Evolutionary conservation across 53 echinoderm and acorn worm genomes (phyloP).

Genomic region (Pentamera pediparva): DNA sequence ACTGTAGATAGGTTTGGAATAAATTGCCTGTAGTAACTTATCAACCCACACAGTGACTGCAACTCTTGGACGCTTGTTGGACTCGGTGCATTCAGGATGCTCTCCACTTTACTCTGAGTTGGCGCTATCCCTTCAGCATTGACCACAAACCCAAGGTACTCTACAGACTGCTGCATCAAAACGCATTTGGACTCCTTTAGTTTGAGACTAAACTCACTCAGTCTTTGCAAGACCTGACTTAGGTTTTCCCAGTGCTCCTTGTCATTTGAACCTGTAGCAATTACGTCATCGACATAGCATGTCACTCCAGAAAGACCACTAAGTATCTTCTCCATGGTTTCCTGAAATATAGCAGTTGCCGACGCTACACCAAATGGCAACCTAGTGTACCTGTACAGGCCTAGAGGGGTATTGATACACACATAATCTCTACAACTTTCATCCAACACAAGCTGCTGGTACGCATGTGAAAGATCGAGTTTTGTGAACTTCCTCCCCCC

Average conservation of each 20-base stretch:
- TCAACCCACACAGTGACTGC: slow-evolving; percentile 21
- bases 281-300: slow-evolving; percentile 33
- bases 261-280: slow-evolving; percentile 14
- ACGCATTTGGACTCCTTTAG: slow-evolving; percentile 20
- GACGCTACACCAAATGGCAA: slow-evolving; percentile 20
- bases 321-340: slow-evolving; percentile 30
- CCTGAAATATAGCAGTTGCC: slow-evolving; percentile 41
- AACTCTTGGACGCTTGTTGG: slow-evolving; percentile 24
- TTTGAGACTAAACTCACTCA: slow-evolving; percentile 7
- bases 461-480: slow-evolving; percentile 39
- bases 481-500: slow-evolving; percentile 34
- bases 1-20: slow-evolving; percentile 12
- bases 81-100: slow-evolving; percentile 22
- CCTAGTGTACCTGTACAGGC: slow-evolving; percentile 21
- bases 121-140: slow-evolving; percentile 11
- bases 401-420: slow-evolving; percentile 34
- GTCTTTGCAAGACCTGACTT: slow-evolving; percentile 1
- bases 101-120: slow-evolving; percentile 1
- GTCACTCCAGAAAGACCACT: background rate
- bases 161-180: slow-evolving; percentile 18
- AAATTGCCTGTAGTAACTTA: slow-evolving; percentile 20
- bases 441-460: slow-evolving; percentile 27
- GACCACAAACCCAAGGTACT: slow-evolving; percentile 16
- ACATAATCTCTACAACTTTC: slow-evolving; percentile 11
- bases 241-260: slow-evolving; percentile 7